phyloP scores from a whole-genome alignment of 2,113 vertebrate genomes.

The Chitala chitala region DNA sequence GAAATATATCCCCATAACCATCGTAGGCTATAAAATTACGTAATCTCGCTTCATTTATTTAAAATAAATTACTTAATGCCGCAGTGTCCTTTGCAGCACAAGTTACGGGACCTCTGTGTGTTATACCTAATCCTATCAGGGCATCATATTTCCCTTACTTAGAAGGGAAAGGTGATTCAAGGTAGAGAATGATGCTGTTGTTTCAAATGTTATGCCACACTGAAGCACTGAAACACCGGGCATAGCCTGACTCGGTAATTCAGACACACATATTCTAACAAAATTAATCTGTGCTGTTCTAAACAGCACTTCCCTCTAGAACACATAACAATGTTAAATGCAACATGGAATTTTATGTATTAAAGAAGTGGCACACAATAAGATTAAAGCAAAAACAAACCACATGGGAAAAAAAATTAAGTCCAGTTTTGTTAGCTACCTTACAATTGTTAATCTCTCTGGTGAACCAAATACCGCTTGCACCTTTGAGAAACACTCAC shows the following conservation, averaged over 20 bases:
- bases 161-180: neutral
- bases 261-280: neutral
- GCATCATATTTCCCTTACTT: neutral
- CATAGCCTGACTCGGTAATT: too few species aligned
- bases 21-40: too few species aligned
- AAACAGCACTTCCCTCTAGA: neutral
- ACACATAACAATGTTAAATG: neutral
- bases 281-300: neutral
- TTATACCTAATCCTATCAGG: neutral
- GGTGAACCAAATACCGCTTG: neutral
- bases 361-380: too few species aligned
- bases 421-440: neutral
- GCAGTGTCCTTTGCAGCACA: neutral
- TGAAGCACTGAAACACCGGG: neutral
- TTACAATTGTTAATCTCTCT: neutral
- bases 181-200: neutral
- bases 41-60: too few species aligned
- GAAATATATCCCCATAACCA: neutral
- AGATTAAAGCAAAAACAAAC: neutral
- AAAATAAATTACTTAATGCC: neutral
- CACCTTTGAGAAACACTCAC: constrained; percentile 56
- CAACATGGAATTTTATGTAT: neutral
- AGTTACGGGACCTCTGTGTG: neutral
- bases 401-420: neutral
- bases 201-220: neutral